Base-by-base conservation (phyloP, 64 coral and sea anemone genomes). In the Actinia tenebrosa region DNA sequence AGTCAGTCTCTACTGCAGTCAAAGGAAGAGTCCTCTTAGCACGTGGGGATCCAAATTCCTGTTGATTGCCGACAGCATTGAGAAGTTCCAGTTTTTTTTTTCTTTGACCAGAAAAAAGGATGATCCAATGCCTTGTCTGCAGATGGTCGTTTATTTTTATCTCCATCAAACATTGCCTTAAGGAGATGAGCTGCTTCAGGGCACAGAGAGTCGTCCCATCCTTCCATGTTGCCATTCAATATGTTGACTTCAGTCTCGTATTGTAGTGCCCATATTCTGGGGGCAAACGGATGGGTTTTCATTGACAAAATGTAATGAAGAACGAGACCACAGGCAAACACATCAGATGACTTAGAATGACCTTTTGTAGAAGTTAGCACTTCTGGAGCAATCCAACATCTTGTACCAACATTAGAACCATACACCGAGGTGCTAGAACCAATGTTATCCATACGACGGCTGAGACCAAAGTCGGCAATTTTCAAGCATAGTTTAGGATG, bases 391-490 rank as follows among this genome's bases (percentile, higher is more conserved):
- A 94, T 94, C 92, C 92, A 94, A 20, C 86, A 84, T 59, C 89
- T 83, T 22, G 93, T 79, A 20, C 89, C 93, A 58, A 83, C 86
- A 44, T 84, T 84, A 8, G 56, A 83, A 27, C 64, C 84, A 11
- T 87, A 53, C 3, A 86, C 92, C n/a, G 84, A 83, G 45, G 64
- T 79, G 42, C 10, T 30, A 30, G 71, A 30, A 22, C 54, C 55
- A 56, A 77, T 64, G 45, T 7, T 44, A 77, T 77, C 71, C 3
- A 88, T 52, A 17, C 83, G 63, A 58, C 82, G 89, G 47, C 86
- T 91, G 23, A 94, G 81, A 23, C 93, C 89, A 85, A 94, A 94
- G 61, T 94, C 93, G 22, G 89, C 80, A 60, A 94, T 94, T 80
- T 94, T 94, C 22, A 94, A 80, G 43, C 69, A 85, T 0, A 56